phyloP scores from a whole-genome alignment of 2,113 vertebrate genomes.

The Python bivittatus region DNA sequence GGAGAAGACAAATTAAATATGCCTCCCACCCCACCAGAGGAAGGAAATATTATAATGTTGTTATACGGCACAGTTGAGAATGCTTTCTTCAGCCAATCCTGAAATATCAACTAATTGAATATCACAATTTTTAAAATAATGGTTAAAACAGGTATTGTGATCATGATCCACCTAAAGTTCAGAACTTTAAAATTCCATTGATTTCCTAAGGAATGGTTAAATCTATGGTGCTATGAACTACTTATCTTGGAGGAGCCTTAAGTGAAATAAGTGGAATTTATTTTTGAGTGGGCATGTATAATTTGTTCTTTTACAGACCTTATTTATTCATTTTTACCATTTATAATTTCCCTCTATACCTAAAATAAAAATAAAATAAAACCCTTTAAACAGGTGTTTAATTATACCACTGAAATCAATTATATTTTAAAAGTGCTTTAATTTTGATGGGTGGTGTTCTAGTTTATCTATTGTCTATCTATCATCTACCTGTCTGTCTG shows the following conservation, averaged over 20 bases:
- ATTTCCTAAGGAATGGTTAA: not conserved
- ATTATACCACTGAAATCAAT: not conserved
- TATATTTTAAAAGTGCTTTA: not conserved
- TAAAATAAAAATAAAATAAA: not conserved
- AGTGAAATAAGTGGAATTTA: not conserved
- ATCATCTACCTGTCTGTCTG: not conserved
- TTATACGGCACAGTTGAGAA: not conserved
- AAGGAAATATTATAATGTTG: not conserved
- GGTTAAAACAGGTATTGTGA: not conserved
- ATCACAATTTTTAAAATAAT: not conserved
- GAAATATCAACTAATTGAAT: not conserved
- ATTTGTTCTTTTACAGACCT: not conserved
- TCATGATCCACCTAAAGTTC: not conserved
- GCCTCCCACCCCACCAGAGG: not conserved
- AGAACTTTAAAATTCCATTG: not conserved
- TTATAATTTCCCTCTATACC: not conserved
- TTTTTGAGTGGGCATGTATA: not conserved
- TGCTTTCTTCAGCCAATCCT: not conserved
- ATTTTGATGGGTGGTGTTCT: not conserved
- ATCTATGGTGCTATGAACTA: not conserved
- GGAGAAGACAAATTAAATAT: conserved; percentile 13
- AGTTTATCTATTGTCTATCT: not conserved
- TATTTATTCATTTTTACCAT: not conserved
- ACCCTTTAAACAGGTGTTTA: not conserved
- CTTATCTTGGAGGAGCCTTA: not conserved